Conservation (phyloP, 2,888 invertebrate species). For the Torymus texanus region DNA sequence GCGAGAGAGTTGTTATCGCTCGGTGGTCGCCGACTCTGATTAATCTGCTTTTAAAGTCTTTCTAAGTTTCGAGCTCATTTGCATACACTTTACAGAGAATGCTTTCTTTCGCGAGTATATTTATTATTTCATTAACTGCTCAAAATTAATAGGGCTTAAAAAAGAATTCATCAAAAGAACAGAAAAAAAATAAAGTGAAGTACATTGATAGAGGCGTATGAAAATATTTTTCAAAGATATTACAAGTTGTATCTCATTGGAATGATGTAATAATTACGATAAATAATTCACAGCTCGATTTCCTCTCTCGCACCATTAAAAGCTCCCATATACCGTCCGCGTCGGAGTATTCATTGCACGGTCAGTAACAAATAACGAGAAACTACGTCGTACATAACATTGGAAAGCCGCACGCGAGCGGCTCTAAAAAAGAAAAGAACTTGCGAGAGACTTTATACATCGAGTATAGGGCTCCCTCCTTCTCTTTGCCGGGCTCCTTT, state of each 20-base stretch:
- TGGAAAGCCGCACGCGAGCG: background rate
- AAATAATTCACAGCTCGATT: constrained; percentile 5
- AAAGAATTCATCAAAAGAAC: too few relatives aligned
- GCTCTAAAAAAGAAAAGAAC: constrained; percentile 15
- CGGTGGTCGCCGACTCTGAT: background rate
- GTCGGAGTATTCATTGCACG: constrained; percentile 34
- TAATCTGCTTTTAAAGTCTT: constrained; percentile 6
- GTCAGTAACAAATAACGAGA: constrained; percentile 28
- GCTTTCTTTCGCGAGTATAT: too few relatives aligned
- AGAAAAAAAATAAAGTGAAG: too few relatives aligned
- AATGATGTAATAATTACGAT: constrained; percentile 14
- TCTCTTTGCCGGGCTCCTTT: constrained; percentile 22
- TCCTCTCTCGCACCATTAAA: background rate
- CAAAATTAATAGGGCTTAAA: too few relatives aligned
- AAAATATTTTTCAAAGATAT: too few relatives aligned
- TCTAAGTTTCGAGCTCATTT: background rate
- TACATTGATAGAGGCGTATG: too few relatives aligned
- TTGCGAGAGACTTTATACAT: background rate
- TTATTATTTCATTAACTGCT: too few relatives aligned
- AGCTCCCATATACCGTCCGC: background rate
- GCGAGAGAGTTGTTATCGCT: too few relatives aligned
- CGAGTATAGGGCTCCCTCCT: background rate
- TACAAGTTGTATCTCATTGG: too few relatives aligned
- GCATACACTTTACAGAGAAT: too few relatives aligned
- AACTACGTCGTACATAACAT: constrained; percentile 34